These are phyloP conservation scores for Manacus vitellinus DNA, from an alignment of 2,113 vertebrate species.

Conservation along the genomic window DNA sequence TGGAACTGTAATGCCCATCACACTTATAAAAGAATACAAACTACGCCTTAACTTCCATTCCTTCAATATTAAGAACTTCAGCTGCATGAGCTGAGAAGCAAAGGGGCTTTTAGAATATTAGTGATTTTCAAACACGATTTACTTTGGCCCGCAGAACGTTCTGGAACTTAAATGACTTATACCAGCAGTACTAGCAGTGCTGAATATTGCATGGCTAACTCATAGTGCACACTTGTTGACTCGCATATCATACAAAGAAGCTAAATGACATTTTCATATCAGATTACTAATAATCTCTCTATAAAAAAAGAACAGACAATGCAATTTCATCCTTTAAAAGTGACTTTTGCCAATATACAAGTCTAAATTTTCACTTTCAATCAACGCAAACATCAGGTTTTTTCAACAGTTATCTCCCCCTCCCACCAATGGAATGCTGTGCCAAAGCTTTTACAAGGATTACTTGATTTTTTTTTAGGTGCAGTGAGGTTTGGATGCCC, in stretches of 20 bases:
- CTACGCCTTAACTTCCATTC: neutral
- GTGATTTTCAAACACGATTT: neutral
- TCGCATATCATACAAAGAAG: neutral
- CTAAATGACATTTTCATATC: neutral
- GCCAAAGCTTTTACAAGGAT: neutral
- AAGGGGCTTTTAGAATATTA: neutral
- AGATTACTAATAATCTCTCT: neutral
- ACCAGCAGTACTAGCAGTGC: neutral
- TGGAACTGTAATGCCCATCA: rapidly evolving
- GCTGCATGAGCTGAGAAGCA: neutral
- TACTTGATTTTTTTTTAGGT: neutral
- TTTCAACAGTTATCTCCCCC: neutral
- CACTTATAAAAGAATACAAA: neutral
- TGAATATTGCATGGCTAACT: neutral
- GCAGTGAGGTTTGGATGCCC: neutral
- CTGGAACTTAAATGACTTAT: neutral
- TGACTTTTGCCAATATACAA: neutral
- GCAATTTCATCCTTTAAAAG: neutral
- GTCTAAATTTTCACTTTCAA: neutral
- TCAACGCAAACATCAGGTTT: neutral
- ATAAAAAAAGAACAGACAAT: neutral
- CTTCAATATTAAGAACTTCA: neutral
- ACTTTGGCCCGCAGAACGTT: rapidly evolving
- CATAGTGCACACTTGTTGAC: neutral
- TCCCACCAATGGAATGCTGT: neutral